phyloP scores from a whole-genome alignment of 2,888 invertebrate genomes.

The Axea sp. region DNA sequence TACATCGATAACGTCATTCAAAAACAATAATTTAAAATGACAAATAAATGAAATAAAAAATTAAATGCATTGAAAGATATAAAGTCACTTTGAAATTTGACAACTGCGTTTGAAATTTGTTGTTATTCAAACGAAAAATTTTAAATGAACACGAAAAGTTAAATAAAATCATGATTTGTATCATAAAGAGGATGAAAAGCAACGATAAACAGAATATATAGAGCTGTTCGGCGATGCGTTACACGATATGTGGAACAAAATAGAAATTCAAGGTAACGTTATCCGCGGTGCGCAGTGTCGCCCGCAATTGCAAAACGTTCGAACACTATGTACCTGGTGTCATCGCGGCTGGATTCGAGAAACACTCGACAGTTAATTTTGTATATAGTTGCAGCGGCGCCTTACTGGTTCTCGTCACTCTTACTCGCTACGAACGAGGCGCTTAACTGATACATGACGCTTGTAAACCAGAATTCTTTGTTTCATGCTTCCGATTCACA shows the following conservation, averaged over 20 bases:
- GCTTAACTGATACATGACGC: constrained; percentile 29
- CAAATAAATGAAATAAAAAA: too few relatives aligned
- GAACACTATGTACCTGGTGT: constrained; percentile 32
- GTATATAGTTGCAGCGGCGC: constrained; percentile 2
- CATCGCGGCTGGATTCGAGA: constrained; percentile 34
- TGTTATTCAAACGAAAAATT: too few relatives aligned
- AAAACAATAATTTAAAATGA: too few relatives aligned
- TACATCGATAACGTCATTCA: too few relatives aligned
- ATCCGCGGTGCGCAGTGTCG: constrained; percentile 2
- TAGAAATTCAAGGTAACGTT: constrained; percentile 46
- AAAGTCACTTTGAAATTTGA: too few relatives aligned
- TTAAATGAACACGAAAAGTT: too few relatives aligned
- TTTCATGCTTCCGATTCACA: constrained; percentile 26
- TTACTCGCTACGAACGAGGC: constrained; percentile 7
- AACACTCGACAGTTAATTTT: constrained; percentile 9
- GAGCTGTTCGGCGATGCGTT: background rate
- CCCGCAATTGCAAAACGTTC: background rate
- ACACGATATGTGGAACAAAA: constrained; percentile 44
- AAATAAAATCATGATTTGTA: too few relatives aligned
- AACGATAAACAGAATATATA: too few relatives aligned
- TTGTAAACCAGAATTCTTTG: constrained; percentile 5
- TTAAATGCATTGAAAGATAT: too few relatives aligned
- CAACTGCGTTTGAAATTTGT: too few relatives aligned
- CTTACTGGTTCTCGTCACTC: constrained; percentile 14
- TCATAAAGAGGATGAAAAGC: too few relatives aligned